A percentile compares a stretch with the other conserved stretches of the same genome.
Conservation (phyloP, 2,113 vertebrate genomes). For the Motacilla tschutschensis region DNA sequence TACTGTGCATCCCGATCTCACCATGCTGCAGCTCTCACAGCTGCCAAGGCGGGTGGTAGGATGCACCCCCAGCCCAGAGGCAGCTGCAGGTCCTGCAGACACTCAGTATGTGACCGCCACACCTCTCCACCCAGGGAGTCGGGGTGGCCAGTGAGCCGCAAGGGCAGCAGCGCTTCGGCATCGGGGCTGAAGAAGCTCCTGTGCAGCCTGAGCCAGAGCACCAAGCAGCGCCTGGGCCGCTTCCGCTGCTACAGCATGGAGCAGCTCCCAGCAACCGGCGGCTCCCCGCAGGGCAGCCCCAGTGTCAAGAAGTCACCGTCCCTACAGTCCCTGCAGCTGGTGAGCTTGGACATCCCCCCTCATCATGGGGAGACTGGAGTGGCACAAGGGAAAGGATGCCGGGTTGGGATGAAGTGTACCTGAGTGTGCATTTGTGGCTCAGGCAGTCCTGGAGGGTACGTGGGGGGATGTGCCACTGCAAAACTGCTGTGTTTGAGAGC, state of each 20-base stretch:
- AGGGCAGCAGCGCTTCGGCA: conserved; percentile 17
- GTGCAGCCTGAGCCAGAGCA: conserved; percentile 77
- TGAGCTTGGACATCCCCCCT: conserved; percentile 54
- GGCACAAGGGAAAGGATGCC: neutral
- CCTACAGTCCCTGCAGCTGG: conserved; percentile 84
- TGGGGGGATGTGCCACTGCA: accelerated
- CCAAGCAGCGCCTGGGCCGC: conserved; percentile 78
- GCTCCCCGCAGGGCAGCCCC: neutral
- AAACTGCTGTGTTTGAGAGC: neutral
- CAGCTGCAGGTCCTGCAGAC: neutral
- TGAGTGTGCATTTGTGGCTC: neutral
- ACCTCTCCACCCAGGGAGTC: neutral
- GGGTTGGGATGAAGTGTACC: neutral
- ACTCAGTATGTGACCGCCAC: accelerated
- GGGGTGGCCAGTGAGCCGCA: neutral
- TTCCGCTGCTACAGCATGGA: conserved; percentile 83
- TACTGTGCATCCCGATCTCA: accelerated
- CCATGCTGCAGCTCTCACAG: neutral
- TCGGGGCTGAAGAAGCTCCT: conserved; percentile 81
- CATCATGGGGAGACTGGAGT: accelerated
- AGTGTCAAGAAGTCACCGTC: conserved; percentile 85
- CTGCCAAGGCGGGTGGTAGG: accelerated
- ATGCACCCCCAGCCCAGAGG: neutral
- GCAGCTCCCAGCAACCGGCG: conserved; percentile 42
- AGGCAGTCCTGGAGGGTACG: accelerated